Evolutionary conservation across 2,888 invertebrate species (phyloP).

Genomic region (Dascillus cervinus): DNA sequence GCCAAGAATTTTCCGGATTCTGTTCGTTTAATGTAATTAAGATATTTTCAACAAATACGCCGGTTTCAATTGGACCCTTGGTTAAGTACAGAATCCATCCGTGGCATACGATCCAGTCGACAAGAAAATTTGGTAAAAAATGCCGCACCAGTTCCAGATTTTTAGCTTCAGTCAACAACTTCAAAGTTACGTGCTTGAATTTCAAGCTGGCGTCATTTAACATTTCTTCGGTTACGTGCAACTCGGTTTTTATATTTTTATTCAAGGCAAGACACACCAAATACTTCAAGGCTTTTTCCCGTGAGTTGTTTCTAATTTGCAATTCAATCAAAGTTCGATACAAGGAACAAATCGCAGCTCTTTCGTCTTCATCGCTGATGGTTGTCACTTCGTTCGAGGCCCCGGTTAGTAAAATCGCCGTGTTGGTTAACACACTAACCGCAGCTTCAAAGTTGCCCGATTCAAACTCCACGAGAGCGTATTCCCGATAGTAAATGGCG

Average conservation of each 20-base stretch:
- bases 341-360: constrained; percentile 37
- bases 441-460: constrained; percentile 43
- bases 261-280: constrained; percentile 29
- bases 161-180: constrained; percentile 25
- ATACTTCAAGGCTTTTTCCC: constrained; percentile 25
- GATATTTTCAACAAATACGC: constrained; percentile 33
- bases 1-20: constrained; percentile 23
- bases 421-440: constrained; percentile 47
- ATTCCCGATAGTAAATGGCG: constrained; percentile 53
- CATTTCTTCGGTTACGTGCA: constrained; percentile 23
- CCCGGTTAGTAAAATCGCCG: constrained; percentile 38
- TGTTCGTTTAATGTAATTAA: constrained; percentile 25
- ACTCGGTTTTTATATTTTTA: constrained; percentile 13
- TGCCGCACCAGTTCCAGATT: constrained; percentile 31
- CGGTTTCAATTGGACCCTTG: constrained; percentile 33
- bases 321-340: constrained; percentile 39
- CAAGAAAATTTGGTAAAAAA: constrained; percentile 45
- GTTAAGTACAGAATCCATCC: constrained; percentile 46
- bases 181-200: constrained; percentile 32
- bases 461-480: constrained; percentile 54
- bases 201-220: constrained; percentile 30
- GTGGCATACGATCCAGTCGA: constrained; percentile 48
- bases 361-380: constrained; percentile 28
- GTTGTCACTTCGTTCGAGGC: constrained; percentile 22
- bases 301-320: constrained; percentile 16